phyloP scores from a whole-genome alignment of 2,797 vertebrate species.

The Acanthornis magna region DNA sequence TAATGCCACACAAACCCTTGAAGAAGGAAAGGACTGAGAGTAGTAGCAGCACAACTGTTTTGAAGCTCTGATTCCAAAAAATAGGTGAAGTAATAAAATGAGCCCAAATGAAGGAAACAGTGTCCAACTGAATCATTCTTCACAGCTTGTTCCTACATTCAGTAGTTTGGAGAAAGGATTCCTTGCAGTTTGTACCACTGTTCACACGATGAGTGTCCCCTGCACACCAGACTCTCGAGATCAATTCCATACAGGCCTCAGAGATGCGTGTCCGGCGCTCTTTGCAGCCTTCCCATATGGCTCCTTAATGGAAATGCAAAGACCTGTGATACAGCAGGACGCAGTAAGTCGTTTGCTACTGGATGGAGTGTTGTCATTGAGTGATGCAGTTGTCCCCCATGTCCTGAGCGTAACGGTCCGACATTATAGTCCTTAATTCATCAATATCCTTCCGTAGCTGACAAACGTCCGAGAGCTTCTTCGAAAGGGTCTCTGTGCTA shows the following conservation, averaged over 20 bases:
- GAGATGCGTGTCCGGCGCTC: neutral
- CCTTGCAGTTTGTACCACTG: constrained; percentile 42
- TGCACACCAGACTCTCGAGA: neutral
- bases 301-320: constrained; percentile 62
- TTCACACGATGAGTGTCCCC: neutral
- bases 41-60: neutral
- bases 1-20: neutral
- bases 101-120: constrained; percentile 35
- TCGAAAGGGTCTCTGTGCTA: constrained; percentile 80
- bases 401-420: constrained; percentile 90
- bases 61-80: constrained; percentile 37
- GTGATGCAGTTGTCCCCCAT: constrained; percentile 91
- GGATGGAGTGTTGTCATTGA: constrained; percentile 75
- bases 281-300: constrained; percentile 55
- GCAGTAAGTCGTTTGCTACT: constrained; percentile 40
- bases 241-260: neutral
- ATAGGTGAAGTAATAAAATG: neutral
- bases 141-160: constrained; percentile 84
- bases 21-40: neutral
- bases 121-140: constrained; percentile 70
- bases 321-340: constrained; percentile 66
- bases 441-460: constrained; percentile 91
- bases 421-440: constrained; percentile 87
- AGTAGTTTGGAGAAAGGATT: constrained; percentile 75
- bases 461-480: constrained; percentile 84